Percentiles rank a stretch among this genome's conserved stretches.
Evolutionary conservation across 2,888 invertebrate genomes (phyloP).

Genomic region (Papilio protenor): DNA sequence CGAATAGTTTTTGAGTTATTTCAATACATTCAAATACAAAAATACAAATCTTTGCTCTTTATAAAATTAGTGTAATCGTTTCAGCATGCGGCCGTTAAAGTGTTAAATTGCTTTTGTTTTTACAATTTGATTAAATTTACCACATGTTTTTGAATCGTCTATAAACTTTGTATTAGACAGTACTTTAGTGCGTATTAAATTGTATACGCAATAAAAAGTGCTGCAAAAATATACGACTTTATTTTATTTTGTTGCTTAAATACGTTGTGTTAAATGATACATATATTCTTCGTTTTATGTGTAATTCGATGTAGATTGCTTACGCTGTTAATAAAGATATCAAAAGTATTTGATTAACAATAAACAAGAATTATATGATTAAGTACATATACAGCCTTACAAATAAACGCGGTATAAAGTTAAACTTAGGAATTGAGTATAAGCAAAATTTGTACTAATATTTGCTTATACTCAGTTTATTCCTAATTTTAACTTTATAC

Average conservation of each 20-base stretch:
- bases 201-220: conserved; percentile 19
- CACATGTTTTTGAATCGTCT: conserved; percentile 7
- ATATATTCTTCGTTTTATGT: conserved; percentile 3
- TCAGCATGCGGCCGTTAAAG: conserved; percentile 40
- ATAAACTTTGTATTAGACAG: conserved; percentile 34
- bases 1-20: too few relatives aligned
- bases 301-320: not conserved
- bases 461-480: too few relatives aligned
- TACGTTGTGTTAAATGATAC: conserved; percentile 6
- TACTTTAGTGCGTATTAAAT: conserved; percentile 11
- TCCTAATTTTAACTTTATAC: too few relatives aligned
- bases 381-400: not conserved
- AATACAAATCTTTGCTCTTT: too few relatives aligned
- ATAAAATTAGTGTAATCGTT: conserved; percentile 34
- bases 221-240: not conserved
- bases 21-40: too few relatives aligned
- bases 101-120: conserved; percentile 28
- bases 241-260: conserved; percentile 5
- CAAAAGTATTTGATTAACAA: not conserved
- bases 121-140: conserved; percentile 23
- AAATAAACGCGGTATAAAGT: too few relatives aligned
- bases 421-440: too few relatives aligned
- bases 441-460: too few relatives aligned
- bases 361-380: not conserved
- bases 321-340: not conserved